Evolutionary conservation across 2,888 invertebrate species (phyloP).

Genomic region (Pachymerium ferrugineum): DNA sequence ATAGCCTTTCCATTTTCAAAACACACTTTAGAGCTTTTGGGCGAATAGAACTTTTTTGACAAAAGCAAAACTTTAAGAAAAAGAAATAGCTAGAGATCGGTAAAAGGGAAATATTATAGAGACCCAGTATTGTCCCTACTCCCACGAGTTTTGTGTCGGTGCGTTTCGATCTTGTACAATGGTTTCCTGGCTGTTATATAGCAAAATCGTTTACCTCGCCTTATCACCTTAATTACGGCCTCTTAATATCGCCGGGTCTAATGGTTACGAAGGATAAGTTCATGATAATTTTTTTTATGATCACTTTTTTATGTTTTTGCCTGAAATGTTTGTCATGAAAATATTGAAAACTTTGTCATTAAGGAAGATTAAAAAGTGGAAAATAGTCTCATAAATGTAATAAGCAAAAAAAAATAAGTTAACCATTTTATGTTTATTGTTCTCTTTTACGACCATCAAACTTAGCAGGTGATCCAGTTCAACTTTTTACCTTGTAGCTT

Average conservation of each 20-base stretch:
- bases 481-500: neutral
- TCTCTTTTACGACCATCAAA: neutral
- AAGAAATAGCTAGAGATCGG: constrained; percentile 6
- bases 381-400: neutral
- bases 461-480: constrained; percentile 8
- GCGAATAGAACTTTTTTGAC: constrained; percentile 17
- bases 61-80: constrained; percentile 25
- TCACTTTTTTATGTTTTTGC: neutral
- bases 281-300: constrained; percentile 9
- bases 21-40: constrained; percentile 19
- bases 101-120: neutral
- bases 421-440: neutral
- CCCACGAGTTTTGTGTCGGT: neutral
- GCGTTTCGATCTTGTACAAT: constrained; percentile 6
- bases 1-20: constrained; percentile 23
- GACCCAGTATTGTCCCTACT: neutral
- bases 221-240: constrained; percentile 25
- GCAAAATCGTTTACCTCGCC: constrained; percentile 19
- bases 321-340: neutral
- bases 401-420: neutral
- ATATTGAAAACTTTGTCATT: neutral
- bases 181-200: constrained; percentile 16
- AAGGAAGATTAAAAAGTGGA: too few species aligned
- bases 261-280: constrained; percentile 27
- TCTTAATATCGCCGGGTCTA: neutral